These are phyloP conservation scores for Paraescarpia echinospica DNA, from an alignment of 1,140 invertebrate genomes.

Conservation along the genomic window DNA sequence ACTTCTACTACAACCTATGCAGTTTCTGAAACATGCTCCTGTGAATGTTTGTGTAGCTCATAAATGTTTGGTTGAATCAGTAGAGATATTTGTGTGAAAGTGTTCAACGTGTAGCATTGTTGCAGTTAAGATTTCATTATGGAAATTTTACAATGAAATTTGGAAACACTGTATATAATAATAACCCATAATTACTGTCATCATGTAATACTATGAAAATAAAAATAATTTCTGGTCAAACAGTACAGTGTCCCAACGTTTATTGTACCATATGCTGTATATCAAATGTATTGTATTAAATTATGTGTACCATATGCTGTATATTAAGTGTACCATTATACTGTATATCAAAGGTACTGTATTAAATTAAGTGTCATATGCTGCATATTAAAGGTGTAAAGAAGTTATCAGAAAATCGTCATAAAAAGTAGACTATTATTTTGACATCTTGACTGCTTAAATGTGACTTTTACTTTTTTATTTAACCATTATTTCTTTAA, in stretches of 20 bases:
- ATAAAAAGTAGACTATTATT: too few species aligned
- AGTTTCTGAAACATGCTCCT: neutral
- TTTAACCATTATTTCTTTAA: too few species aligned
- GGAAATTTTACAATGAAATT: neutral
- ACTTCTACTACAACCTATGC: neutral
- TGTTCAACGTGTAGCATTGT: neutral
- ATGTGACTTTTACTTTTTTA: too few species aligned
- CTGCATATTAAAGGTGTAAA: too few species aligned
- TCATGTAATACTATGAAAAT: neutral
- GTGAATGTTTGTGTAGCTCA: neutral
- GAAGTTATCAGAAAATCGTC: too few species aligned
- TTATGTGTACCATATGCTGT: too few species aligned
- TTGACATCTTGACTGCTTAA: too few species aligned
- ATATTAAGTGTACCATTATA: too few species aligned
- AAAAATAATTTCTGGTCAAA: neutral
- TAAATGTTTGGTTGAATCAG: neutral
- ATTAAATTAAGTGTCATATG: too few species aligned
- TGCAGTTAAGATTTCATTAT: neutral
- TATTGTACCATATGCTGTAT: neutral
- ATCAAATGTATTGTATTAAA: too few species aligned
- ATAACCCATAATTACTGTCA: neutral
- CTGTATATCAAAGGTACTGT: too few species aligned
- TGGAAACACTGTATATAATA: neutral
- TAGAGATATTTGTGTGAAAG: neutral
- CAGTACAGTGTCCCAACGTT: too few species aligned